These are phyloP conservation scores for Coremacera marginata DNA, from an alignment of 2,888 invertebrate genomes.

Conservation along the genomic window DNA sequence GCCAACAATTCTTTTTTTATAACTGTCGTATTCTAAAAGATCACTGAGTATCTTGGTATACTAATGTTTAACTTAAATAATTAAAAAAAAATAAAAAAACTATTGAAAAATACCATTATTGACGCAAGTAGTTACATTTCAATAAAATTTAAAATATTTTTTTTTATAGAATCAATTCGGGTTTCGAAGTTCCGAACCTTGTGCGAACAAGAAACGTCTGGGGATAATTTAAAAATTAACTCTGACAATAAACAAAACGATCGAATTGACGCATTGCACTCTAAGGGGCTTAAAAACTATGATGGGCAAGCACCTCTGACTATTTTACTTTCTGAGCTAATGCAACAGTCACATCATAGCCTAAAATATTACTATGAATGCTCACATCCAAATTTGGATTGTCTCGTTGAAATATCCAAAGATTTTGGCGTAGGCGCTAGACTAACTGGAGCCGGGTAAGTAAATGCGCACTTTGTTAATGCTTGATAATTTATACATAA, in stretches of 20 bases:
- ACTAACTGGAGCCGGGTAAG: constrained; percentile 92
- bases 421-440: constrained; percentile 83
- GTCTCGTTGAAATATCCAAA: constrained; percentile 80
- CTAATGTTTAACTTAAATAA: too few relatives aligned
- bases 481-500: not conserved
- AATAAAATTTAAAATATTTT: too few relatives aligned
- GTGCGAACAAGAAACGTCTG: constrained; percentile 55
- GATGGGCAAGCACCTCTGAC: constrained; percentile 46
- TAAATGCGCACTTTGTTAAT: not conserved
- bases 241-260: not conserved
- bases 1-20: too few relatives aligned
- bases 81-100: too few relatives aligned
- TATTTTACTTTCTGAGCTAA: constrained; percentile 79
- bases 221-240: not conserved
- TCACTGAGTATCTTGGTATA: too few relatives aligned
- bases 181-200: constrained; percentile 85
- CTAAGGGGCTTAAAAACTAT: not conserved
- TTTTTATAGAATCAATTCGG: constrained; percentile 81
- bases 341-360: constrained; percentile 91
- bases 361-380: constrained; percentile 90
- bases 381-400: constrained; percentile 89
- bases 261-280: not conserved
- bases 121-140: too few relatives aligned
- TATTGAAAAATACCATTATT: too few relatives aligned
- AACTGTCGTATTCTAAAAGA: too few relatives aligned